Evolutionary conservation across 1,140 invertebrate species (phyloP).

Genomic region (Acromyrmex heyeri): DNA sequence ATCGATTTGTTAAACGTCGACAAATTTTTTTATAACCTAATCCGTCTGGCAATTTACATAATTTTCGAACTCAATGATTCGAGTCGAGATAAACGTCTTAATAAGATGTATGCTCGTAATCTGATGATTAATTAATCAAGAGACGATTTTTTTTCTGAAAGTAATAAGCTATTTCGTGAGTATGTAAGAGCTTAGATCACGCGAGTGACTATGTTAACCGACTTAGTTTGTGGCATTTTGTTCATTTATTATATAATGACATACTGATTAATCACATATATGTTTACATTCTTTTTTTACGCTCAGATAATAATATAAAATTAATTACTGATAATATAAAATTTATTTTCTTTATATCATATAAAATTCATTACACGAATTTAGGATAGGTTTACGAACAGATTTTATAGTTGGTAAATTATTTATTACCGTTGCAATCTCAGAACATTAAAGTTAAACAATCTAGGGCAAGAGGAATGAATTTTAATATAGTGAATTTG

Average conservation of each 20-base stretch:
- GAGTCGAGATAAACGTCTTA: slow-evolving; percentile 61
- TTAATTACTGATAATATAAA: not conserved
- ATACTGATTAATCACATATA: not conserved
- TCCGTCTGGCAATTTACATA: slow-evolving; percentile 55
- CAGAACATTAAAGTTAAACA: not conserved
- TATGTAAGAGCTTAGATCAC: not conserved
- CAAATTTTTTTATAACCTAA: slow-evolving; percentile 54
- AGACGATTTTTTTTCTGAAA: slow-evolving; percentile 9
- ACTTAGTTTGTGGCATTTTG: not conserved
- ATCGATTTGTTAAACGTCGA: slow-evolving; percentile 58
- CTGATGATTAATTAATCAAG: slow-evolving; percentile 56
- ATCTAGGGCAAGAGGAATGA: not conserved
- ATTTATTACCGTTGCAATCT: not conserved
- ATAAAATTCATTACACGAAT: too few relatives aligned
- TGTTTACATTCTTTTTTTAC: not conserved
- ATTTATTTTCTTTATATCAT: not conserved
- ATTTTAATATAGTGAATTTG: not conserved
- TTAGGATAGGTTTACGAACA: not conserved
- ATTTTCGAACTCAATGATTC: slow-evolving; percentile 54
- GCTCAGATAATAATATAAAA: not conserved
- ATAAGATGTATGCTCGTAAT: slow-evolving; percentile 29
- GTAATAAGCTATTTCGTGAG: slow-evolving; percentile 33
- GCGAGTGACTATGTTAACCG: slow-evolving; percentile 5
- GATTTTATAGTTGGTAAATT: not conserved
- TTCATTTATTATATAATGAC: not conserved